Conservation (phyloP, 2,113 vertebrate genomes). For the Saccopteryx bilineata region DNA sequence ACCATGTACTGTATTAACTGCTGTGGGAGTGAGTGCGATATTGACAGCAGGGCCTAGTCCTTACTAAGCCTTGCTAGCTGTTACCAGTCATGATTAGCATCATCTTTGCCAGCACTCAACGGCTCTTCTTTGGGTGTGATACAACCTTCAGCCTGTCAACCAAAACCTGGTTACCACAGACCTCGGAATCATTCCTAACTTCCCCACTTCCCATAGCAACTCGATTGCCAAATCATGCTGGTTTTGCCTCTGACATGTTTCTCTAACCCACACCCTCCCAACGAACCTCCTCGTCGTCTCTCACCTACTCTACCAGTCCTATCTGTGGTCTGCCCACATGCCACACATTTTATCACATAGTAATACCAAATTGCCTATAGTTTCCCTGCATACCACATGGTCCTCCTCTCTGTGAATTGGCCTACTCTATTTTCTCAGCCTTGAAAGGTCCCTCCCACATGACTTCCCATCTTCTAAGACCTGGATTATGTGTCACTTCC, state of each 20-base stretch:
- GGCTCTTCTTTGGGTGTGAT: not conserved
- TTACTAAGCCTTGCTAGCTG: not conserved
- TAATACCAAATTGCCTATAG: accelerated
- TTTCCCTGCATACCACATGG: not conserved
- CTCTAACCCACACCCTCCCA: not conserved
- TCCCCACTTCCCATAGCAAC: not conserved
- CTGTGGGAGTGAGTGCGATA: no score
- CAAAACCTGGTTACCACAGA: not conserved
- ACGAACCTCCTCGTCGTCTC: not conserved
- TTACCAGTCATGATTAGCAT: not conserved
- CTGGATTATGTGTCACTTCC: not conserved
- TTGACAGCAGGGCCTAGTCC: accelerated
- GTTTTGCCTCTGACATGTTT: not conserved
- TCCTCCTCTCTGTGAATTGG: not conserved
- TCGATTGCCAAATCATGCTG: no score
- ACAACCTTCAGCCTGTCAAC: not conserved
- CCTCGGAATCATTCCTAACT: not conserved
- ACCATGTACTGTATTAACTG: not conserved
- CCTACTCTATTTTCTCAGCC: not conserved
- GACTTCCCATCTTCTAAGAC: not conserved
- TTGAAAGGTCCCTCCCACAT: not conserved
- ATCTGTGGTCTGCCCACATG: not conserved
- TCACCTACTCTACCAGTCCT: not conserved
- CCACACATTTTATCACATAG: not conserved
- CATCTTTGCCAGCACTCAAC: no score